A percentile compares a stretch with the other conserved stretches of the same genome.
These are phyloP conservation scores for Callorhinus ursinus DNA, from an alignment of 2,113 vertebrate species.

Conservation along the genomic window DNA sequence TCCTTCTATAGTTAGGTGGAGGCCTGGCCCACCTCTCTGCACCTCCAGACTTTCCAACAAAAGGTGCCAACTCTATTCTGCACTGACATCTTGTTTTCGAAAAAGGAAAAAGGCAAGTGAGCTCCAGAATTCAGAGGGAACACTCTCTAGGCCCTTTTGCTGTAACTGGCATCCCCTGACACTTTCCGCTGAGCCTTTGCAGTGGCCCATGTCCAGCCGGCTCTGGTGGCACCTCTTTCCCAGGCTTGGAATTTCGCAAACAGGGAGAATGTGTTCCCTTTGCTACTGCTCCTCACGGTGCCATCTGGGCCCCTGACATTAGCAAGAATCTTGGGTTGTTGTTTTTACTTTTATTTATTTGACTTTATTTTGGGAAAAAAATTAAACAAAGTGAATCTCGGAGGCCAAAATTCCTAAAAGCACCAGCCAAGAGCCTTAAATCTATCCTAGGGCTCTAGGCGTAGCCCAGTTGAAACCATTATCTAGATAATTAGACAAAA, in stretches of 20 bases:
- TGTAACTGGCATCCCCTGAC: not conserved
- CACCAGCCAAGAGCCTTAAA: not conserved
- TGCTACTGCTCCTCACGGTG: rapidly evolving
- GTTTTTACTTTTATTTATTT: slow-evolving; percentile 46
- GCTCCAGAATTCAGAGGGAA: not conserved
- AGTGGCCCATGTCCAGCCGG: rapidly evolving
- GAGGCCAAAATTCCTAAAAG: not conserved
- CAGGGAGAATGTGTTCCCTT: rapidly evolving
- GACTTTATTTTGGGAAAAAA: slow-evolving; percentile 13
- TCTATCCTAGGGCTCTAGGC: not conserved
- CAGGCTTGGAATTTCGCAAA: not conserved
- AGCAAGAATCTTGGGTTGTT: not conserved
- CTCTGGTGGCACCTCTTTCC: not conserved
- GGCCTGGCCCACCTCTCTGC: not conserved
- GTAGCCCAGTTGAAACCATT: not conserved
- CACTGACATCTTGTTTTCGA: not conserved
- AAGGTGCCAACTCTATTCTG: not conserved
- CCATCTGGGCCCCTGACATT: not conserved
- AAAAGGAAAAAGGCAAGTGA: not conserved
- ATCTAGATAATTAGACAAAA: not conserved
- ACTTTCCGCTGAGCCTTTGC: not conserved
- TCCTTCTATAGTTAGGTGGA: not conserved
- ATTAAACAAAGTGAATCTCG: not conserved
- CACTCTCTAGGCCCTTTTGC: not conserved
- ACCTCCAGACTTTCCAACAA: not conserved